Base-by-base conservation (phyloP, 1,140 invertebrate genomes). In the Trachymyrmex septentrionalis region DNA sequence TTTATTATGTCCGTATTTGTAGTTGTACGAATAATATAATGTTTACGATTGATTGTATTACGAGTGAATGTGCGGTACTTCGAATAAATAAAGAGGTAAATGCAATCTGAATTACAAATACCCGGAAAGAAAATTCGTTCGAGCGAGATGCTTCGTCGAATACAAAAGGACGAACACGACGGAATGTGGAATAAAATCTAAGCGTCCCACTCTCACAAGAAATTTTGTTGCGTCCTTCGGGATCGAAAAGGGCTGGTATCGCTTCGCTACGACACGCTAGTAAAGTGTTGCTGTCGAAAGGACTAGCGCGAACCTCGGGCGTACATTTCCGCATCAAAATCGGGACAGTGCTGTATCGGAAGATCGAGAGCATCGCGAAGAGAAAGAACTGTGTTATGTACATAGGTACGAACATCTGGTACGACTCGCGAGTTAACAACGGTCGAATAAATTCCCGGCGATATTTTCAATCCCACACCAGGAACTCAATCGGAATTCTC, bases 371-470 rank as follows among this genome's bases (percentile, higher is more conserved):
- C 30, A 38, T 50, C 24, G 59, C 21, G 55, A 57, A 67, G 34
- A 87, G 86, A 84, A 84, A 87, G 57, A 55, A 53, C 24, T 16
- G 50, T 59, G 72, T 76, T 69, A 59, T 53, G 64, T 85, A 69
- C 27, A 85, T 50, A 50, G 81, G n/a, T 57, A 55, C 24, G 50
- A 85, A 84, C 71, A 59, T 85, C 71, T 59, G 55, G 38, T 59
- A n/a, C 57, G 80, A 81, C 38, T 84, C 69, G 80, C 55, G 55
- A 84, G 55, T 84, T 75, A 75, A 71, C 30, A 73, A 57, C 81
- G 69, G 72, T 64, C 72, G 81, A 67, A 87, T 85, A 85, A 87
- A 87, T 87, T 85, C 71, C 21, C 59, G 21, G 10, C 30, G 71
- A 87, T 87, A 82, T 84, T 87, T 87, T 84, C 78, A 55, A 78